phyloP scores from a whole-genome alignment of 2,797 vertebrate species.

The Falco novaeseelandiae region DNA sequence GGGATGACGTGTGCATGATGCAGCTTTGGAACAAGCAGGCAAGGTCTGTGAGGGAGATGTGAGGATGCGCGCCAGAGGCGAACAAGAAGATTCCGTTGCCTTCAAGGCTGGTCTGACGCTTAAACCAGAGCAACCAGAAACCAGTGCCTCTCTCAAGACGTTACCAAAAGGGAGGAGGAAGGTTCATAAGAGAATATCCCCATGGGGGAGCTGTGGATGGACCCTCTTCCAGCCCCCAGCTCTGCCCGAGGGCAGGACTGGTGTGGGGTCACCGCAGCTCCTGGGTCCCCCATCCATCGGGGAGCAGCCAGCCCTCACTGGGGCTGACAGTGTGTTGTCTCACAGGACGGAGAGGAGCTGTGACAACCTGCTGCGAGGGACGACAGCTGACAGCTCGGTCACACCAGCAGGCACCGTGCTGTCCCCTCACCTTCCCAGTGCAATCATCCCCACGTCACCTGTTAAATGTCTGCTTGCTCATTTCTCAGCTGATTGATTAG shows the following conservation, averaged over 20 bases:
- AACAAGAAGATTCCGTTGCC: neutral
- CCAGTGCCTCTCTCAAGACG: neutral
- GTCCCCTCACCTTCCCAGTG: neutral
- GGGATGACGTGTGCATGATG: rapidly evolving
- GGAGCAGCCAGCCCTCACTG: neutral
- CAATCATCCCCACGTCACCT: neutral
- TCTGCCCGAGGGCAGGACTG: neutral
- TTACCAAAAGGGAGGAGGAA: neutral
- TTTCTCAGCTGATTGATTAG: neutral
- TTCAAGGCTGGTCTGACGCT: neutral
- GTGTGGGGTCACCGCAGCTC: neutral
- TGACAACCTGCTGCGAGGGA: neutral
- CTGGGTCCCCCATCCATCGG: neutral
- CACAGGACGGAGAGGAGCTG: neutral
- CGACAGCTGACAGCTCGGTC: neutral
- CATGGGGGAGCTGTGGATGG: too few relatives aligned
- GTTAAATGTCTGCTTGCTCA: neutral
- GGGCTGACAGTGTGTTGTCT: neutral
- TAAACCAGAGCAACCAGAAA: neutral
- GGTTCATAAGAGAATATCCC: neutral
- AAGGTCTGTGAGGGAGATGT: neutral
- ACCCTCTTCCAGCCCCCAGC: neutral
- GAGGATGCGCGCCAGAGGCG: rapidly evolving
- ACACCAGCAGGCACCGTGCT: neutral
- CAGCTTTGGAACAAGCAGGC: neutral